A percentile compares a stretch with the other conserved stretches of the same genome.
These are phyloP conservation scores for Tetropium fuscum DNA, from an alignment of 2,888 invertebrate species.

Conservation along the genomic window DNA sequence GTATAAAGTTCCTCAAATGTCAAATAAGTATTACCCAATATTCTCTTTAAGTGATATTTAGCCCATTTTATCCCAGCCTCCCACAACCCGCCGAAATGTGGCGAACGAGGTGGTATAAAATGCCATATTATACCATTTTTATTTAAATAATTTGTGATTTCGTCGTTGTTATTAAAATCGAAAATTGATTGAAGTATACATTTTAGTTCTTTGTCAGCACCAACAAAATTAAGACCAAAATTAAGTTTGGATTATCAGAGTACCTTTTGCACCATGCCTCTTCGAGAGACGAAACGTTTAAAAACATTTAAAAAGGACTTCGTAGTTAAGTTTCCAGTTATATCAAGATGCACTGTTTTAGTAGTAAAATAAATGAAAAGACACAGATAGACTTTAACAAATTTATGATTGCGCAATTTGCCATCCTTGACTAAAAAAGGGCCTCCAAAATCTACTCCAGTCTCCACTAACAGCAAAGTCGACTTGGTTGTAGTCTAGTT, in stretches of 20 bases:
- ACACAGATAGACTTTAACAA: constrained; percentile 32
- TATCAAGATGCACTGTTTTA: constrained; percentile 40
- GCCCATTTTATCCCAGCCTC: not conserved
- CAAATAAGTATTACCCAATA: not conserved
- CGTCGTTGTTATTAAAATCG: constrained; percentile 8
- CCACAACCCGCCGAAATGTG: constrained; percentile 8
- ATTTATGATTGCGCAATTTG: constrained; percentile 30
- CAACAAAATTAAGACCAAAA: constrained; percentile 41
- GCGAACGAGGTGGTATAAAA: not conserved
- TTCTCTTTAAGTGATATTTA: not conserved
- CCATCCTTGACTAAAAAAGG: constrained; percentile 35
- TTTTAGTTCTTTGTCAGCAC: constrained; percentile 27
- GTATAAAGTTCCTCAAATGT: constrained; percentile 12
- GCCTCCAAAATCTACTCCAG: constrained; percentile 41
- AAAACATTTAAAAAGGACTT: constrained; percentile 37
- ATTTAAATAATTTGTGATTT: constrained; percentile 1
- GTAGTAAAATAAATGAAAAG: constrained; percentile 41
- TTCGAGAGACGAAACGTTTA: constrained; percentile 36
- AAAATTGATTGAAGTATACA: too few species aligned
- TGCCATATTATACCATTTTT: constrained; percentile 3
- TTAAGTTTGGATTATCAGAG: constrained; percentile 42
- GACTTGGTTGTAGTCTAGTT: constrained; percentile 23
- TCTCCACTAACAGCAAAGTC: constrained; percentile 37
- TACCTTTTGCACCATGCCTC: constrained; percentile 34
- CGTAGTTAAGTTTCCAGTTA: constrained; percentile 34